Evolutionary conservation across 2,888 invertebrate genomes (phyloP), one percentile per base, ranked within the genome.

Genomic region (Melinopterus prodromus): DNA sequence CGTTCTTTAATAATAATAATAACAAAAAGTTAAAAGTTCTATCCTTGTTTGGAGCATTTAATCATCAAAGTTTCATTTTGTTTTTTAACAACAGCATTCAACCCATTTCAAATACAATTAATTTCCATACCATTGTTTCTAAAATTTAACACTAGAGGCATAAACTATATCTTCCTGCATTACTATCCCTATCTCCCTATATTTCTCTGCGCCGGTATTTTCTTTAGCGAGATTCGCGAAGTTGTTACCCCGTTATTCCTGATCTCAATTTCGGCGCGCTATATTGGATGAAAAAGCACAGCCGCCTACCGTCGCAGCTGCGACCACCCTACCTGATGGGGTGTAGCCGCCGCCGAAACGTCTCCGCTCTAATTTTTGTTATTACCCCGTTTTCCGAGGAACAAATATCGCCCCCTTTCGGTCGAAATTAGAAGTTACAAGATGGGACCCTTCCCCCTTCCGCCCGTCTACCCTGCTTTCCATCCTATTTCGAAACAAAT

Each of bases 251-350:
- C 53, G 53, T 53, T 53, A 53, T 12, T 53, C 53, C 12, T 53
- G 53, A 53, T 53, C 53, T 53, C 53, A 53, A 53, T 53, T 53
- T 53, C 53, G 53, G 53, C 53, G 7, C 12, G 53, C 53, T 2
- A 53, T 53, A 53, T 53, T 53, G 53, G 53, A 53, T 53, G 53
- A 53, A 53, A 53, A 53, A 53, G 53, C 53, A 53, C 53, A 53
- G 53, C 53, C 53, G 53, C 53, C 53, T 53, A 53, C 53, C 12
- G 12, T 26, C 53, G 12, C 53, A 53, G 53, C 53, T 53, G 53
- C 53, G 7, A 53, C 53, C 53, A 7, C 12, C 53, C 53, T 53
- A 53, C 53, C 53, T 53, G 53, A 53, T 53, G 26, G 26, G 26
- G 26, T 26, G 26, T 26, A 26, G 26, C 26, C 3, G 1, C 53